Conservation (phyloP, 2,888 invertebrate species). For the Mythimna pallens region DNA sequence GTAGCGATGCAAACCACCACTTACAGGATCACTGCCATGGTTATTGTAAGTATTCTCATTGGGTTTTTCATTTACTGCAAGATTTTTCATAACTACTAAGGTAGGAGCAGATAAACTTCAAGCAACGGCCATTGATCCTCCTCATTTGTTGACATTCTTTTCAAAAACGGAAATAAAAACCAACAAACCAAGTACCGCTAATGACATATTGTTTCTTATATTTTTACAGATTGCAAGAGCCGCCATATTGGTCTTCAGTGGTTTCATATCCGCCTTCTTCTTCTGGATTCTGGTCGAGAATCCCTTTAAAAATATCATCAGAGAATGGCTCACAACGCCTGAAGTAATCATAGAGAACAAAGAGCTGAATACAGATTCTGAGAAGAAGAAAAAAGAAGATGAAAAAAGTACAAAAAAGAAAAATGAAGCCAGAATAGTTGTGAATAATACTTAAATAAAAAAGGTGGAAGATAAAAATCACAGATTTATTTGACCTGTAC, state of each 20-base stretch:
- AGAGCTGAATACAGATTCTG: neutral
- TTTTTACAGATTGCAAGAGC: neutral
- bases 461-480: neutral
- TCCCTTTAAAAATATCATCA: conserved; percentile 14
- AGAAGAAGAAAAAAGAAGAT: neutral
- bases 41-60: conserved; percentile 43
- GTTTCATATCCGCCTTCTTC: conserved; percentile 16
- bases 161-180: no score
- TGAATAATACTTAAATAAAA: neutral
- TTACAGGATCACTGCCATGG: neutral
- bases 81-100: no score
- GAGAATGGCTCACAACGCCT: neutral
- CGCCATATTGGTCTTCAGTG: accelerated
- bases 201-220: neutral
- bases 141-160: no score
- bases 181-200: no score
- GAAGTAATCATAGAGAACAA: neutral
- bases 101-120: no score
- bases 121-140: no score
- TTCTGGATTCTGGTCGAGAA: conserved; percentile 37
- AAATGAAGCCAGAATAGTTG: neutral
- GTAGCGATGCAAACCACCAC: conserved; percentile 38
- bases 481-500: neutral
- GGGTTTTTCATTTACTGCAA: neutral
- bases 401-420: neutral